Base-by-base conservation (phyloP, 53 echinoderm and acorn worm species). In the Temnopleurus reevesii region DNA sequence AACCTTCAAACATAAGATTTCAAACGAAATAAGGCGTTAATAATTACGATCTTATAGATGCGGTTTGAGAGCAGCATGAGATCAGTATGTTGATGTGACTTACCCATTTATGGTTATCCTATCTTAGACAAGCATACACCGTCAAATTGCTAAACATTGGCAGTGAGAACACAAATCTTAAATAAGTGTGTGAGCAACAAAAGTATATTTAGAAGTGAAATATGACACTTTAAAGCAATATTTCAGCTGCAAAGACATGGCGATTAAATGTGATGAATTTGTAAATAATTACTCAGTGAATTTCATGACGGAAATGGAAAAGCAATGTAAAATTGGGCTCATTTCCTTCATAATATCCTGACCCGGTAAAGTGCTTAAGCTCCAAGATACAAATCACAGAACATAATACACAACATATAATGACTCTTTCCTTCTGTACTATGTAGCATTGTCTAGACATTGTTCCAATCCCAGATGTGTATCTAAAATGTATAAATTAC, bases 371-470 rank as follows among this genome's bases (percentile, higher is more conserved):
- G 1, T 13, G 18, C 0, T 7, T 27, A 77, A 77, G 79, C 79
- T 77, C 27, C 0, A 12, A 79, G 79, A 79, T 79, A 47, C 45
- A 77, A 47, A 79, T 79, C 51, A 47, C 46, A 79, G 28, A 79
- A 49, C 51, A 18, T 12, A 31, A 47, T 47, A 49, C 30, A 49
- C 28, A 15, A 49, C 5, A 18, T n/a, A 13, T 6, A 79, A 79
- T 79, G 30, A 49, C 12, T 26, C 45, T 79, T 79, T 79, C 79
- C 79, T 79, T 79, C 79, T 15, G 24, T 17, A 47, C 49, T 15
- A 5, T 49, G 9, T 71, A 71, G 29, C 79, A 79, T 79, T 79
- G 79, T 79, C 79, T 79, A 79, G 79, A 79, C 79, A 47, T 49
- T 47, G 7, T 38, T 41, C 36, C 71, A 71, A 71, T 1, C 71